Conservation (phyloP, 2,113 vertebrate species). For the Colinus virginianus region DNA sequence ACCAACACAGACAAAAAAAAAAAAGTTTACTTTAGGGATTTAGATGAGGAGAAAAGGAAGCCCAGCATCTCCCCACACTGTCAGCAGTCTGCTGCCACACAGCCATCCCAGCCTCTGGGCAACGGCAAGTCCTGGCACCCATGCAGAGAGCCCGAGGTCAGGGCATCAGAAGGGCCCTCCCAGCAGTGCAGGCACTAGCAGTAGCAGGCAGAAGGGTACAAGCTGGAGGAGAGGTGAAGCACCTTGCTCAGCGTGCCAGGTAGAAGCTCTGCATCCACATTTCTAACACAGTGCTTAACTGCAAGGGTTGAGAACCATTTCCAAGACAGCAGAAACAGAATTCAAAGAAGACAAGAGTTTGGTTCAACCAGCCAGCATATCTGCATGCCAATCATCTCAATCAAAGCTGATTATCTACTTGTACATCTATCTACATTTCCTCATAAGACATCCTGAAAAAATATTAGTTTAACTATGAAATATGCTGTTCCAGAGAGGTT, state of each 20-base stretch:
- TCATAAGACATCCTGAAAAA: neutral
- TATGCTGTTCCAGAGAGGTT: neutral
- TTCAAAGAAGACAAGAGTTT: neutral
- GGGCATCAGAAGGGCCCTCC: neutral
- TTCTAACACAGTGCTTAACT: neutral
- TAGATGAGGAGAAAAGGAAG: neutral
- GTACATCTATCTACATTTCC: neutral
- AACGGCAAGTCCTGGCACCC: neutral
- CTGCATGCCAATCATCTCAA: neutral
- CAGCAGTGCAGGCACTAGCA: neutral
- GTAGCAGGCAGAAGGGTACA: fast-evolving
- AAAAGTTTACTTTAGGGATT: neutral
- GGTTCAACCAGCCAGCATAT: neutral
- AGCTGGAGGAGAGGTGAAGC: neutral
- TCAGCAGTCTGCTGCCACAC: fast-evolving
- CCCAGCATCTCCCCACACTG: fast-evolving
- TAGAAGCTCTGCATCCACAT: fast-evolving
- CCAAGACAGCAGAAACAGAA: neutral
- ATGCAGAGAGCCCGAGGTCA: fast-evolving
- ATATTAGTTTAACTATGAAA: neutral
- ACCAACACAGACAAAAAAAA: neutral
- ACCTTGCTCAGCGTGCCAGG: fast-evolving
- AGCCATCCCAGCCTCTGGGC: neutral
- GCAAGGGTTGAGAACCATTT: neutral
- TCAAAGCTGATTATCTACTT: neutral